These are phyloP conservation scores for Hypomecis punctinalis DNA, from an alignment of 2,888 invertebrate genomes.

Conservation along the genomic window DNA sequence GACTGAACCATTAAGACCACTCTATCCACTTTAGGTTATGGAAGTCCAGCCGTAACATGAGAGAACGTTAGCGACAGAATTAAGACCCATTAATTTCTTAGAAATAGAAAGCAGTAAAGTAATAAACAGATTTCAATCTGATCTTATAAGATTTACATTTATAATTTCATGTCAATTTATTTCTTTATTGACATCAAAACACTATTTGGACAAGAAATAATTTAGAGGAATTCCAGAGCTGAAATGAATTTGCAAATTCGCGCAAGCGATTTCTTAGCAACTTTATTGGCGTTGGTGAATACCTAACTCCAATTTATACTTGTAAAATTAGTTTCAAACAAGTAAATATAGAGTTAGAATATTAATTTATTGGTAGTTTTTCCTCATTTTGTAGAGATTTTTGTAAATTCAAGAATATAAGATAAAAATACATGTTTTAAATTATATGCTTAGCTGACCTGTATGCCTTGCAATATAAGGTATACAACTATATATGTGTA, in stretches of 20 bases:
- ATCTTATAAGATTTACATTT: constrained; percentile 14
- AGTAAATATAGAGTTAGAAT: too few relatives aligned
- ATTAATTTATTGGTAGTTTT: too few relatives aligned
- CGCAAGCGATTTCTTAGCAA: background rate
- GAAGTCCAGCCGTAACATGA: constrained; percentile 28
- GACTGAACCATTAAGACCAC: constrained; percentile 32
- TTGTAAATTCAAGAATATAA: too few relatives aligned
- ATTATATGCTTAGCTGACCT: too few relatives aligned
- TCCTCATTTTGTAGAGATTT: too few relatives aligned
- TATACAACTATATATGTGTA: too few relatives aligned
- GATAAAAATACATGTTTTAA: too few relatives aligned
- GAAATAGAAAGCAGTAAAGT: constrained; percentile 48
- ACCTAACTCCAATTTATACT: background rate
- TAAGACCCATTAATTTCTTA: constrained; percentile 43
- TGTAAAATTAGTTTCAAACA: too few relatives aligned
- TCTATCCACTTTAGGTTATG: constrained; percentile 34
- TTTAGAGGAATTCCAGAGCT: constrained; percentile 12
- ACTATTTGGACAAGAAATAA: constrained; percentile 3
- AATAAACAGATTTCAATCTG: constrained; percentile 22
- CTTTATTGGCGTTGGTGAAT: constrained; percentile 1
- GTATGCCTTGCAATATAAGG: too few relatives aligned
- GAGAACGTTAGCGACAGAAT: constrained; percentile 34
- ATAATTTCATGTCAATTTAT: constrained; percentile 5
- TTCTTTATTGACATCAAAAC: constrained; percentile 7
- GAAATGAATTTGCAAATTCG: constrained; percentile 7